A percentile compares a stretch with the other conserved stretches of the same genome.
These are phyloP conservation scores for Zaprionus taronus DNA, from an alignment of 1,140 invertebrate species.

Conservation along the genomic window DNA sequence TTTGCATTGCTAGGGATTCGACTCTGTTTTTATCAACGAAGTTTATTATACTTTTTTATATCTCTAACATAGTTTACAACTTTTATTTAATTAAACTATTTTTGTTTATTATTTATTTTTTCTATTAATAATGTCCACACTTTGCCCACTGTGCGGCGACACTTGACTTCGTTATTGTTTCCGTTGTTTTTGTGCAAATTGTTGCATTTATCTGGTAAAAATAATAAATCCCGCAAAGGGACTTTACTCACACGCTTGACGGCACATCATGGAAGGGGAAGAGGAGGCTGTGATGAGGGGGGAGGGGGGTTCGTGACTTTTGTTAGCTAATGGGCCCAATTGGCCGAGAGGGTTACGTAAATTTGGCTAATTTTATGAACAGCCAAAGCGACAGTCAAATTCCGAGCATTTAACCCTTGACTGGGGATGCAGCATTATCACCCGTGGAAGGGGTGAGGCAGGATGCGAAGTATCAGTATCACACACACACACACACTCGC, in stretches of 20 bases:
- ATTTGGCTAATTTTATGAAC: slow-evolving; percentile 78
- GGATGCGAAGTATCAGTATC: not conserved
- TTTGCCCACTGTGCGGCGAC: slow-evolving; percentile 57
- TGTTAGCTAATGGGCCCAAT: slow-evolving; percentile 66
- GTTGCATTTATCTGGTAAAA: slow-evolving; percentile 83
- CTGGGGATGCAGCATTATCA: not conserved
- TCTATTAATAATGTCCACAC: not conserved
- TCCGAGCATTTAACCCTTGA: slow-evolving; percentile 49
- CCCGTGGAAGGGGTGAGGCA: not conserved
- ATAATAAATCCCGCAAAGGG: slow-evolving; percentile 77
- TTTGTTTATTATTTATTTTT: not conserved
- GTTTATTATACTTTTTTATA: not conserved
- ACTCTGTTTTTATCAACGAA: too few relatives aligned
- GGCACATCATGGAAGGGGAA: slow-evolving; percentile 34
- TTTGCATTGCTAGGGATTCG: not conserved
- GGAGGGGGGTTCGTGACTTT: slow-evolving; percentile 28
- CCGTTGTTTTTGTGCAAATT: slow-evolving; percentile 71
- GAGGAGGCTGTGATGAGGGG: not conserved
- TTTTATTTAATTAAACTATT: too few relatives aligned
- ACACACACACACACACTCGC: slow-evolving; percentile 53
- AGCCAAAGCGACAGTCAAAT: slow-evolving; percentile 45
- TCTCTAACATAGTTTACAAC: not conserved
- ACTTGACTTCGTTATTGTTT: slow-evolving; percentile 63
- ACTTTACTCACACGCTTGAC: slow-evolving; percentile 78
- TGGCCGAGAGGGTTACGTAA: slow-evolving; percentile 61